phyloP scores from a whole-genome alignment of 2,888 invertebrate species.

The Osmoderma eremita region DNA sequence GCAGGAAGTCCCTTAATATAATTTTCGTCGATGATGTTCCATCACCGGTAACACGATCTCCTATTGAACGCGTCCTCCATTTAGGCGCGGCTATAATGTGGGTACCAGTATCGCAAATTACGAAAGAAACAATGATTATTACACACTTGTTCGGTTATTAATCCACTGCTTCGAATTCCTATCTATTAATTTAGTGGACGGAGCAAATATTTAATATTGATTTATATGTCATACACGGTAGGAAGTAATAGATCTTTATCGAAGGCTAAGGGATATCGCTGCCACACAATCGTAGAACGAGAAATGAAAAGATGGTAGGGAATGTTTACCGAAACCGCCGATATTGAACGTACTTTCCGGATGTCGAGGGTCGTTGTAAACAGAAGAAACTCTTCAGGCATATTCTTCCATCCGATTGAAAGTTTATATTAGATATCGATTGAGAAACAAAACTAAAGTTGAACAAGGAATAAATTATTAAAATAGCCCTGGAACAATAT shows the following conservation, averaged over 20 bases:
- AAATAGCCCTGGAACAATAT: too few relatives aligned
- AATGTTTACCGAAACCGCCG: conserved; percentile 25
- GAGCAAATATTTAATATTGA: conserved; percentile 23
- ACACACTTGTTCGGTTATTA: conserved; percentile 5
- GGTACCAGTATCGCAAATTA: conserved; percentile 30
- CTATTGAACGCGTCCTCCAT: neutral
- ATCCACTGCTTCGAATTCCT: conserved; percentile 1
- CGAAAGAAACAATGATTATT: conserved; percentile 21
- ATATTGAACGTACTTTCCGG: conserved; percentile 33
- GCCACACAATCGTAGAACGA: conserved; percentile 10
- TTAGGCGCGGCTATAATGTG: conserved; percentile 12
- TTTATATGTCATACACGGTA: neutral
- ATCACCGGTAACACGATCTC: conserved; percentile 20
- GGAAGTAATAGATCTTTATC: conserved; percentile 25
- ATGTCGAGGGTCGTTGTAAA: conserved; percentile 13
- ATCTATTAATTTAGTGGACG: conserved; percentile 13
- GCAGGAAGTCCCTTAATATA: conserved; percentile 13
- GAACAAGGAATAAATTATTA: too few relatives aligned
- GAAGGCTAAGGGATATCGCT: conserved; percentile 1
- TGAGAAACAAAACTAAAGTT: too few relatives aligned
- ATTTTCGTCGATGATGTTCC: conserved; percentile 14
- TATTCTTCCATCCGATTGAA: too few relatives aligned
- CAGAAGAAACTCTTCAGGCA: conserved; percentile 1
- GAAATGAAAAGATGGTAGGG: conserved; percentile 9
- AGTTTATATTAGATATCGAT: too few relatives aligned